Base-by-base conservation (phyloP, 2,113 vertebrate species). In the Ochotona curzoniae region DNA sequence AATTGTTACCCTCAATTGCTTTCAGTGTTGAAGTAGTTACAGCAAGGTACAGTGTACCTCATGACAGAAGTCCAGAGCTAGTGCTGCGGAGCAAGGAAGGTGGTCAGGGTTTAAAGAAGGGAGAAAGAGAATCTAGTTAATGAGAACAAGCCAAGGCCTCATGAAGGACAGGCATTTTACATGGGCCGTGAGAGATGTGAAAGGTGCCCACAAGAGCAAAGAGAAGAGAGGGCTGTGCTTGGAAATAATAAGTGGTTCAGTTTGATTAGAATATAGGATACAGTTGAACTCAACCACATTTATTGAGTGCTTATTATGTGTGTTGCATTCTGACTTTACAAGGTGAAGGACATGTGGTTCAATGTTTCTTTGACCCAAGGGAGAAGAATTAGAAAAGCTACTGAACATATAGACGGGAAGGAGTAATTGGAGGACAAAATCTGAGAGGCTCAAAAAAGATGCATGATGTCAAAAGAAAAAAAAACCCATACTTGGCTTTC, bases 251-350 rank as follows among this genome's bases (percentile, higher is more conserved):
- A 49, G 7, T 35, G 17, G 26, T 26, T 83, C 23, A 1, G 1
- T 74, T 64, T 57, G 28, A 57, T 61, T 74, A 13, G 8, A 23
- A 14, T 32, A 18, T 44, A n/a, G 18, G 14, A 25, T 44, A 63
- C 25, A 44, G 23, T n/a, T 88, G 69, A 66, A n/a, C 35, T 32
- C 57, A 85, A 21, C 8, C 38, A 49, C 7, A 14, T n/a, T 83
- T 28, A 25, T 28, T 51, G n/a, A 70, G 76, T 20, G 23, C 14
- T 81, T 18, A 54, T 28, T 61, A 2, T 66, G 49, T 92, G 25
- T 11, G 86, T 38, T 89, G 60, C 80, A 21, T 89, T 76, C 80
- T 90, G 54, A 35, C n/a, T 82, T 94, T 78, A 51, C 30, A 47
- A 8, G 51, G 63, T 63, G 1, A 0, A 9, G 71, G 35, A 60